Evolutionary conservation across 2,113 vertebrate genomes (phyloP), one percentile per base, ranked within the genome.

Genomic region (Oreochromis spilurus): DNA sequence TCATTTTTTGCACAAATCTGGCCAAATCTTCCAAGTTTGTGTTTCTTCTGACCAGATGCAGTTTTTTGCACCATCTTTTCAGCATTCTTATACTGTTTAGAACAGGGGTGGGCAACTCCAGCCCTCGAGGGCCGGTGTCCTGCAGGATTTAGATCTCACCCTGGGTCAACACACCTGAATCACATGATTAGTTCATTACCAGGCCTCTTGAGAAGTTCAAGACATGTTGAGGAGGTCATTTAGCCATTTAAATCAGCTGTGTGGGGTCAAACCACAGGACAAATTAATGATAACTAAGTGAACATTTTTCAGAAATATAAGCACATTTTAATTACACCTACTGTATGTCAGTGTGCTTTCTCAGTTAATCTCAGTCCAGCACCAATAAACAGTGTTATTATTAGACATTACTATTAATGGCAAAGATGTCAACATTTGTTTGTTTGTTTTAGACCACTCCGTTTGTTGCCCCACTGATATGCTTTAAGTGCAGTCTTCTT

Each of bases 321-420:
- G 24, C 67, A 1, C 14, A 31, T 31, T 50, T 31, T 50, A 50
- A 50, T 77, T 77, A 7, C 24, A 77, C 24, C 43, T 29, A 19
- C 16, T 50, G 6, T 31, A 31, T 19, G 31, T 50, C 70, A 4
- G 4, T 19, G 6, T 48, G 40, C 40, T 45, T 26, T 48, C 21
- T 48, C 7, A 50, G 70, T 1, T 17, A 48, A 31, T 50, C 16
- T 1, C 11, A n/a, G 16, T 34, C 12, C 52, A 55, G 14, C 53
- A 57, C 53, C 4, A 17, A 19, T 6, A 17, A 40, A 9, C 19
- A 4, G 19, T 31, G 40, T 53, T 91, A 79, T 86, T 84, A 80
- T 85, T 85, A 84, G 34, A 84, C 9, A 75, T 89, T 54, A 65
- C 36, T 79, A 83, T 45, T 67, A 82, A 84, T 58, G 54, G 67